A percentile compares a stretch with the other conserved stretches of the same genome.
Evolutionary conservation across 2,797 vertebrate genomes (phyloP).

Genomic region (Hemibagrus guttatus): DNA sequence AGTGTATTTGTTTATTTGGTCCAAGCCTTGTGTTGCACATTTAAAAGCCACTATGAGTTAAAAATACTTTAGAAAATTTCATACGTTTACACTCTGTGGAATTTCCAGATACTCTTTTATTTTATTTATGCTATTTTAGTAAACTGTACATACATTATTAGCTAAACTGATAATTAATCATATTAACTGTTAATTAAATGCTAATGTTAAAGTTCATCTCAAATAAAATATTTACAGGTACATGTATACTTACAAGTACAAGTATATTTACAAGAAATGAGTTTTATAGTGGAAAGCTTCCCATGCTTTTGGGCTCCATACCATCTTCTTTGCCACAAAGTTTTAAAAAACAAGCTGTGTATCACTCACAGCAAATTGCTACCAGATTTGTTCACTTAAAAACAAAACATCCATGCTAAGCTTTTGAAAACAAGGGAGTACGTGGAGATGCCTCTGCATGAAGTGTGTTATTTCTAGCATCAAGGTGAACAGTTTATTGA

Average conservation of each 20-base stretch:
- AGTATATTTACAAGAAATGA: neutral
- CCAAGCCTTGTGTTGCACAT: neutral
- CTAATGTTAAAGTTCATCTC: neutral
- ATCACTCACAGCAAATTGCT: neutral
- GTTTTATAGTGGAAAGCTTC: neutral
- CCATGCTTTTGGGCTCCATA: neutral
- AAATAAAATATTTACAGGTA: no score
- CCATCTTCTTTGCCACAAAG: neutral
- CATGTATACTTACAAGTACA: neutral
- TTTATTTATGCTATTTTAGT: neutral
- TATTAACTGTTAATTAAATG: neutral
- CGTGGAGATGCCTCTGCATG: constrained; percentile 7
- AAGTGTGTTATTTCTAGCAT: constrained; percentile 28
- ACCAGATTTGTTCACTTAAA: neutral
- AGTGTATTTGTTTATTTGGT: neutral
- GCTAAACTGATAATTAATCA: neutral
- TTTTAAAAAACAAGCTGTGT: constrained; percentile 9
- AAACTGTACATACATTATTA: neutral
- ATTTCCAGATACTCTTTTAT: neutral
- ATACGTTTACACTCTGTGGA: neutral
- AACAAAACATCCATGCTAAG: neutral
- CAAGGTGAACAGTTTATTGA: constrained; percentile 22
- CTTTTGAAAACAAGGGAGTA: neutral
- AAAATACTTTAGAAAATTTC: neutral
- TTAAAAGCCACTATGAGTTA: neutral